Percentiles rank a stretch among this genome's conserved stretches.
Conservation (phyloP, 2,888 invertebrate genomes). For the Brachypterus glaber region DNA sequence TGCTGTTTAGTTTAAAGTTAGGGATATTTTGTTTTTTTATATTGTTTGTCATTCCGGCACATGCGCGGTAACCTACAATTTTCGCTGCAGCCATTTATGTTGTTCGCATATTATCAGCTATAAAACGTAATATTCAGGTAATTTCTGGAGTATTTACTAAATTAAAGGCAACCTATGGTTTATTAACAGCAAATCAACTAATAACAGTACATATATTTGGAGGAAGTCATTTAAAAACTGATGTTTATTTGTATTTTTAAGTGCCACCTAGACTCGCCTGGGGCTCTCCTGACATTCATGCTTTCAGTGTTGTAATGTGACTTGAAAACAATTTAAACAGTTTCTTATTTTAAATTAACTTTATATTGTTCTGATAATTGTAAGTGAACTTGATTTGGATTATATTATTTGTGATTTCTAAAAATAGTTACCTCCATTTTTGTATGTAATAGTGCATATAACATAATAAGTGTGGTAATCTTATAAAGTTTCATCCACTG, state of each 20-base stretch:
- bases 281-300: slow-evolving; percentile 22
- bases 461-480: not conserved
- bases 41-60: slow-evolving; percentile 26
- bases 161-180: not conserved
- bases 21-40: slow-evolving; percentile 14
- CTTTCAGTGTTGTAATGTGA: slow-evolving; percentile 6
- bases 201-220: not conserved
- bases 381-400: too few species aligned
- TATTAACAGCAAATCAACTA: not conserved
- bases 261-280: slow-evolving; percentile 33
- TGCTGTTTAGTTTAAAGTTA: slow-evolving; percentile 13
- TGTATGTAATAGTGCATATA: slow-evolving; percentile 11
- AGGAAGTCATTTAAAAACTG: slow-evolving; percentile 5
- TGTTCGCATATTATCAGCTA: slow-evolving; percentile 40
- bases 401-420: slow-evolving; percentile 29
- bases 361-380: slow-evolving; percentile 7
- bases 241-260: slow-evolving; percentile 11
- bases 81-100: slow-evolving; percentile 43
- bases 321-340: slow-evolving; percentile 16
- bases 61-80: slow-evolving; percentile 41
- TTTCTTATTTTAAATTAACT: not conserved
- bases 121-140: slow-evolving; percentile 38
- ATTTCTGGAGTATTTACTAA: slow-evolving; percentile 16
- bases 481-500: slow-evolving; percentile 2
- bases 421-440: slow-evolving; percentile 35